Percentiles rank a stretch among this genome's conserved stretches.
These are phyloP conservation scores for Cerastis rubricosa DNA, from an alignment of 2,888 invertebrate species.

Conservation along the genomic window DNA sequence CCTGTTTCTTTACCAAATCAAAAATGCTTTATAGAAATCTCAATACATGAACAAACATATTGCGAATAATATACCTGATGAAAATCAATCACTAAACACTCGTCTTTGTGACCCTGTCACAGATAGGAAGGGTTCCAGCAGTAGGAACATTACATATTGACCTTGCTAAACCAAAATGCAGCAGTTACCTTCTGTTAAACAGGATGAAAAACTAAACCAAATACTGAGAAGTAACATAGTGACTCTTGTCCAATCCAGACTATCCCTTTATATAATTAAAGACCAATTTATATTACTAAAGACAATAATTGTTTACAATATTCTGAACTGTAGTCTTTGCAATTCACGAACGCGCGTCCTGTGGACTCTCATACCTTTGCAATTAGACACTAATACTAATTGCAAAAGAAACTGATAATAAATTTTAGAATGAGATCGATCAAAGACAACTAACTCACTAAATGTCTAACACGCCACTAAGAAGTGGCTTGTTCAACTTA, in stretches of 20 bases:
- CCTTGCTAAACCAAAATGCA: background rate
- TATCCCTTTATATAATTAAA: background rate
- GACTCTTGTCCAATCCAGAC: background rate
- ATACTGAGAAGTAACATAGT: constrained; percentile 7
- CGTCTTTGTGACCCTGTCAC: background rate
- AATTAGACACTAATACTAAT: too few species aligned
- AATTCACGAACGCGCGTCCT: background rate
- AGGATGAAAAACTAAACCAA: constrained; percentile 26
- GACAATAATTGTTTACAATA: background rate
- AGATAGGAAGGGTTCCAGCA: background rate
- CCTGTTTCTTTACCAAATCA: too few species aligned
- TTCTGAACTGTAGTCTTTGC: too few species aligned
- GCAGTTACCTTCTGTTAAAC: constrained; percentile 15
- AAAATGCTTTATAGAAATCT: too few species aligned
- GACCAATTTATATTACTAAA: background rate
- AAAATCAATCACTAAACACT: background rate
- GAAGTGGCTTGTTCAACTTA: background rate
- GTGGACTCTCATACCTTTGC: too few species aligned
- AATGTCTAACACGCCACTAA: too few species aligned
- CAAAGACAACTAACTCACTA: background rate
- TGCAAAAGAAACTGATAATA: too few species aligned
- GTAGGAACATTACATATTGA: background rate
- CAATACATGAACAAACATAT: too few species aligned
- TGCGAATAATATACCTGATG: background rate
- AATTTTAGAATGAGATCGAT: background rate